Evolutionary conservation across 2,888 invertebrate species (phyloP).

Genomic region (Dioctria linearis): DNA sequence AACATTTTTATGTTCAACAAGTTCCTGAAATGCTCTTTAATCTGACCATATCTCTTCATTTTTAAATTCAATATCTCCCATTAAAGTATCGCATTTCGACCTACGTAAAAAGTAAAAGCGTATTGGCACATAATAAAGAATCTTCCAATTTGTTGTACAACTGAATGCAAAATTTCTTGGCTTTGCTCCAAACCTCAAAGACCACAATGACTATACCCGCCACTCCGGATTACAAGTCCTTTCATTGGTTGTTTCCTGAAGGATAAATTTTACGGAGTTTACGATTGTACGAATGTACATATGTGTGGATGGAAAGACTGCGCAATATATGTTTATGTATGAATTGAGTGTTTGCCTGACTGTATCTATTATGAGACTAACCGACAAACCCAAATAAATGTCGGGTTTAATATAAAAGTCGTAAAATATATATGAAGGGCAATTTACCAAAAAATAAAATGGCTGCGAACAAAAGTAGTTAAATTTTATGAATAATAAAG

Average conservation of each 20-base stretch:
- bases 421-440: constrained; percentile 27
- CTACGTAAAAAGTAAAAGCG: background rate
- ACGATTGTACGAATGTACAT: constrained; percentile 28
- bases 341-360: too few relatives aligned
- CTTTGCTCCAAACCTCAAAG: constrained; percentile 20
- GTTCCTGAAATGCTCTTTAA: too few relatives aligned
- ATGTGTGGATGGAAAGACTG: background rate
- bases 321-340: background rate
- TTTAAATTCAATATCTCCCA: too few relatives aligned
- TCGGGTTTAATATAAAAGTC: constrained; percentile 24
- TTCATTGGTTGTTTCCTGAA: constrained; percentile 1
- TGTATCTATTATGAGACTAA: background rate
- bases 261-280: constrained; percentile 38
- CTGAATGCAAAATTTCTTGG: constrained; percentile 17
- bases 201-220: constrained; percentile 13
- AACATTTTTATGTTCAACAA: too few relatives aligned
- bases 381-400: constrained; percentile 20
- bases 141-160: constrained; percentile 30
- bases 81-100: too few relatives aligned
- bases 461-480: constrained; percentile 20
- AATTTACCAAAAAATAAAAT: constrained; percentile 24
- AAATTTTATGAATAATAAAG: constrained; percentile 50
- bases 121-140: constrained; percentile 35
- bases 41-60: too few relatives aligned
- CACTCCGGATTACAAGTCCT: background rate